Base-by-base conservation (phyloP, 2,113 vertebrate species). In the Sinocyclocheilus anshuiensis region DNA sequence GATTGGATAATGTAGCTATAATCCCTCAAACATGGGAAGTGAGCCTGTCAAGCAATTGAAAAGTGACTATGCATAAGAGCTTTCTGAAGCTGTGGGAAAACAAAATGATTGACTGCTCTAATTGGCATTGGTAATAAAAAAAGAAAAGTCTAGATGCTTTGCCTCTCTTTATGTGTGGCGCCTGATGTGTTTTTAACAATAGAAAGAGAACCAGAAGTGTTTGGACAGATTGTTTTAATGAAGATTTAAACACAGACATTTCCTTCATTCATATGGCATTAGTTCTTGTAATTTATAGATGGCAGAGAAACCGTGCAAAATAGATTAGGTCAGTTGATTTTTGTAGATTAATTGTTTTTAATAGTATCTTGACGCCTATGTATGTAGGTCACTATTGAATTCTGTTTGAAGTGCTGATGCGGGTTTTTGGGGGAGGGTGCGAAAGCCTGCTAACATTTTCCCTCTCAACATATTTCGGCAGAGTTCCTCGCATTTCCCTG, bases 61-160 rank as follows among this genome's bases (percentile, higher is more conserved):
- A 63, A 65, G 39, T 48, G 59, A 77, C 61, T 33, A 59, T 69
- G 6, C 22, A 82, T 65, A 57, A 63, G n/a, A 10, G 15, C 33
- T 72, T 83, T 81, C 15, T 65, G 57, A 86, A 78, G 48, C 77
- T 77, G 63, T 74, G 42, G 79, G 84, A 79, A 55, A 61, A 33
- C 65, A 12, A 42, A 72, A 83, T 55, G 63, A 71, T 55, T 71
- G 45, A 71, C 61, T 50, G 79, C 61, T 33, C 13, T 81, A 81
- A 81, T 81, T 81, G 39, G 15, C 59, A 45, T 48, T 20, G 69
- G 24, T 63, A 80, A 65, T 61, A 81, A 75, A 67, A 75, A 72
- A n/a, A 77, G 11, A 29, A 29, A 10, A 1, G 8, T 20, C 76
- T 57, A 67, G 80, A 71, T 83, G 10, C 45, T 29, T 81, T 81